Base-by-base conservation (phyloP, 2,888 invertebrate genomes). In the Stictocephala bisonia region DNA sequence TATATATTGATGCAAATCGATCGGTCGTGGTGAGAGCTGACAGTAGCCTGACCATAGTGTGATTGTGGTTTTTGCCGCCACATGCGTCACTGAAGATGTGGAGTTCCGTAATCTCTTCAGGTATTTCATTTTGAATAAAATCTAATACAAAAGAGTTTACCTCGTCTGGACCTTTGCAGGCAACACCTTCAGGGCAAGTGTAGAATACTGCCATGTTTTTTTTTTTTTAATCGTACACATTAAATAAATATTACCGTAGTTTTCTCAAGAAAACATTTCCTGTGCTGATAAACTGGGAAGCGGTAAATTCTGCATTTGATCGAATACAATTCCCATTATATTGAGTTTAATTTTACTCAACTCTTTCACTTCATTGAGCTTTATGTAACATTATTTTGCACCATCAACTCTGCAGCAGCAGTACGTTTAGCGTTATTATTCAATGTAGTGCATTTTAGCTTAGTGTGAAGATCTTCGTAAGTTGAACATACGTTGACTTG, bases 41-140 rank as follows among this genome's bases (percentile, higher is more conserved):
- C 13, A 72, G 41, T 24, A 77, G 41, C 18, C 69, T 26, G 18
- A 64, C 67, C 6, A 77, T 9, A 3, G 76, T 67, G 48, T 75
- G 72, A 35, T 78, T 79, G 22, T 58, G 78, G 73, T 81, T 80
- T 74, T 80, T 60, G n/a, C n/a, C n/a, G n/a, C n/a, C n/a, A n/a
- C n/a, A n/a, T n/a, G n/a, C n/a, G n/a, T n/a, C n/a, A n/a, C 77
- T 73, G 73, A 79, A 81, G 29, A 79, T 24, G 48, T 78, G 75
- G 24, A 79, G 71, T 15, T 71, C 18, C n/a, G 15, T 41, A 11
- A 41, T 44, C 44, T 44, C 44, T 44, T n/a, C 44, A 44, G 44
- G 18, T 44, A 44, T 44, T 15, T 44, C 18, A 44, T 44, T 44
- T 44, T 44, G 44, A 44, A 44, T 44, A 44, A 44, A 44, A 44